Evolutionary conservation across 2,888 invertebrate genomes (phyloP).

Genomic region (Eurytoma adleriae): DNA sequence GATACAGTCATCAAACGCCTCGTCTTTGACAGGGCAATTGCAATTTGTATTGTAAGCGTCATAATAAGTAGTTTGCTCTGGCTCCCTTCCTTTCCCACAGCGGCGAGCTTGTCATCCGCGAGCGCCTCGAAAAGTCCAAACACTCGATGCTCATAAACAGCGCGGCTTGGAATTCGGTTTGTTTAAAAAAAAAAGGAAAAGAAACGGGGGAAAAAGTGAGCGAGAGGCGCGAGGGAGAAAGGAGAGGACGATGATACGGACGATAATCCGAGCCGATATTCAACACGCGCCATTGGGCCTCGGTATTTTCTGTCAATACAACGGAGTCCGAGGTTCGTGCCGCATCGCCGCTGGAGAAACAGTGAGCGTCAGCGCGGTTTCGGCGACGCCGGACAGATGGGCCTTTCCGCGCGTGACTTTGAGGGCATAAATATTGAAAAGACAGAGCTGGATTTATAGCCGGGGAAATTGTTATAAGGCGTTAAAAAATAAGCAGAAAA

Average conservation of each 20-base stretch:
- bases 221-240: slow-evolving; percentile 10
- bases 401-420: neutral
- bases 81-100: slow-evolving; percentile 28
- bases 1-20: slow-evolving; percentile 38
- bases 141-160: slow-evolving; percentile 67
- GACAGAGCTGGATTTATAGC: neutral
- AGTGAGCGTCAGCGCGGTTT: neutral
- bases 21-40: slow-evolving; percentile 63
- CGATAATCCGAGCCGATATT: slow-evolving; percentile 67
- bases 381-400: neutral
- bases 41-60: slow-evolving; percentile 66
- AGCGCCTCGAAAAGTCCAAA: slow-evolving; percentile 56
- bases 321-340: neutral
- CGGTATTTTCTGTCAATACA: slow-evolving; percentile 66
- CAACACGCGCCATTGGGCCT: slow-evolving; percentile 58
- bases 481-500: neutral
- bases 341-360: neutral
- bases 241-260: slow-evolving; percentile 62
- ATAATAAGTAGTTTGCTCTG: slow-evolving; percentile 65
- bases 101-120: slow-evolving; percentile 23
- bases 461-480: too few species aligned
- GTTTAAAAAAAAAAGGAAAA: slow-evolving; percentile 66
- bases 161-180: slow-evolving; percentile 69
- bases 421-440: neutral
- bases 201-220: slow-evolving; percentile 11